Base-by-base conservation (phyloP, 2,888 invertebrate genomes). In the Spodoptera picta region DNA sequence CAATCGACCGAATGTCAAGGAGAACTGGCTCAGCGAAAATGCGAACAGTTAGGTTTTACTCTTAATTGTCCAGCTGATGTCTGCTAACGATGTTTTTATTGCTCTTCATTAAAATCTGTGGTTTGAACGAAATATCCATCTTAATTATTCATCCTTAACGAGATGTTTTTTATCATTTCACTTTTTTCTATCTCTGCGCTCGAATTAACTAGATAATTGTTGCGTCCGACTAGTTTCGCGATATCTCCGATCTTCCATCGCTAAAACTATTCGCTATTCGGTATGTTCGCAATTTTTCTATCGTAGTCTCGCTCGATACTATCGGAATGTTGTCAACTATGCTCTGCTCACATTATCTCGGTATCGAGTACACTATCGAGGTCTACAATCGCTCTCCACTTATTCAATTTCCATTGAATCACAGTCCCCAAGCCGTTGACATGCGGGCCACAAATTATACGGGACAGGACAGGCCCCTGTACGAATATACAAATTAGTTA, bases 401-500 rank as follows among this genome's bases (percentile, higher is more conserved):
- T 81, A 80, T 80, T 79, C 80, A 80, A 80, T 80, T 69, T 59
- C 70, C 64, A 67, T 80, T 79, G 77, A 80, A 80, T 79, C 80
- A 71, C 54, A 64, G 63, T 62, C 56, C 53, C 65, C 48, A 59
- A 66, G 78, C 61, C 72, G 79, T 69, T 81, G 80, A 81, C 81
- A 81, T 81, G 80, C 80, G 81, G 80, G 80, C 70, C 64, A 77
- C 86, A 83, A 87, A 83, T 83, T 83, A 84, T 87, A 83, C 86
- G 83, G 83, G 83, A 54, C 65, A 63, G 79, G 79, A 61, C 76
- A 60, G 81, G 73, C 71, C 75, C 65, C 76, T 73, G 65, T 74
- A 79, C 79, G 83, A 84, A 84, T 85, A 86, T 83, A 87, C 86
- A 87, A 86, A 87, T 86, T 83, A 84, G 82, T 87, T 84, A 75